Percentiles rank a stretch among this genome's conserved stretches.
These are phyloP conservation scores for Stictocephala bisonia DNA, from an alignment of 2,888 invertebrate species.

Conservation along the genomic window DNA sequence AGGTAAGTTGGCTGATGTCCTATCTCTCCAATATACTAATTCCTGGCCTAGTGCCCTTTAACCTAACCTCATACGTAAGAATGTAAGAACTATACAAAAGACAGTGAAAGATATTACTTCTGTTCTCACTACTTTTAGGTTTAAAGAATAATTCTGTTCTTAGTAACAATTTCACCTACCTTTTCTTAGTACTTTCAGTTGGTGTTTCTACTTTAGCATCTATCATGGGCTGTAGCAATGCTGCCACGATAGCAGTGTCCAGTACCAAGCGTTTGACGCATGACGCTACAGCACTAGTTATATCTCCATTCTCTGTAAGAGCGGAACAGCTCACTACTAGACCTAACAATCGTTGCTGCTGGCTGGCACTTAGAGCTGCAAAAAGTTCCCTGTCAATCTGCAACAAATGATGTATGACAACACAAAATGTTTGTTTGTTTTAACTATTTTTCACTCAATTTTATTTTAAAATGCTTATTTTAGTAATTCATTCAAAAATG, in stretches of 20 bases:
- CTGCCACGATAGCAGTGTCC: conserved; percentile 69
- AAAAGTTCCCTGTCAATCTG: conserved; percentile 58
- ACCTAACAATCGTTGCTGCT: conserved; percentile 53
- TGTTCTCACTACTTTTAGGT: no score
- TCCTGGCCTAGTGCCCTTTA: no score
- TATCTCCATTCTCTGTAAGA: conserved; percentile 69
- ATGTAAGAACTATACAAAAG: no score
- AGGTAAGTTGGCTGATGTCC: no score
- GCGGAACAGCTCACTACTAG: conserved; percentile 53
- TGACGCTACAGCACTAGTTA: conserved; percentile 72
- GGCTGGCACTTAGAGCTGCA: conserved; percentile 51
- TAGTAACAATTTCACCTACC: no score
- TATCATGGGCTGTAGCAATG: conserved; percentile 52
- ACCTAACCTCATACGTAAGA: no score
- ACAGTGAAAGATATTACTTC: no score
- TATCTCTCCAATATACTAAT: no score
- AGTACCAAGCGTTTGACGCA: conserved; percentile 76
- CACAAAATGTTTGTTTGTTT: background rate
- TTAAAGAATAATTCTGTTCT: no score
- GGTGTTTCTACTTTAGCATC: conserved; percentile 35
- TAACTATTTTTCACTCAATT: no score
- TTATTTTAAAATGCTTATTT: no score
- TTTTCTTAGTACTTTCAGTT: conserved; percentile 35
- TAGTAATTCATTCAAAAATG: no score
- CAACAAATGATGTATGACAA: conserved; percentile 17